Evolutionary conservation across 2,888 invertebrate genomes (phyloP).

Genomic region (Cantharis nigra): DNA sequence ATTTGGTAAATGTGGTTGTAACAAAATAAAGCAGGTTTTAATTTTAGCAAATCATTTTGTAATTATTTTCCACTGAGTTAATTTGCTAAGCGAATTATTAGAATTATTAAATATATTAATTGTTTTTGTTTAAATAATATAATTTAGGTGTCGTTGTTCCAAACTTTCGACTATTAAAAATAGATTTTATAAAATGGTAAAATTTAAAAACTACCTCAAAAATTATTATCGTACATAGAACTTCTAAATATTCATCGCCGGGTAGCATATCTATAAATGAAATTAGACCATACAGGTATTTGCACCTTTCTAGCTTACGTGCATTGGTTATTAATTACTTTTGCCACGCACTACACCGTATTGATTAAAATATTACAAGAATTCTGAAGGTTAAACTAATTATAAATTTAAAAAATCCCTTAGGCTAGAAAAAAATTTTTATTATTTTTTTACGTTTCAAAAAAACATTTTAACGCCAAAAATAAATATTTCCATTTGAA

Average conservation of each 20-base stretch:
- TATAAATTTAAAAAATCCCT: neutral
- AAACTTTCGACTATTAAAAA: neutral
- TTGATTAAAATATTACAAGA: neutral
- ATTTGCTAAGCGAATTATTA: no score
- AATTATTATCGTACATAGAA: neutral
- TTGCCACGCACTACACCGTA: neutral
- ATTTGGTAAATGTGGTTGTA: no score
- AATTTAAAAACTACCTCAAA: neutral
- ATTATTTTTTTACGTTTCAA: neutral
- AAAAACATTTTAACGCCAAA: neutral
- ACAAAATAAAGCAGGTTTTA: no score
- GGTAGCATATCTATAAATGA: neutral
- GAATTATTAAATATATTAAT: no score
- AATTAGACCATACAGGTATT: neutral
- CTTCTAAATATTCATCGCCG: neutral
- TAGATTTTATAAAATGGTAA: neutral
- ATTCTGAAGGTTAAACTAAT: neutral
- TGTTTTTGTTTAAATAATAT: no score
- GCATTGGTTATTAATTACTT: conserved; percentile 4
- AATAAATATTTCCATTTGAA: neutral
- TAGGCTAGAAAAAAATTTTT: neutral
- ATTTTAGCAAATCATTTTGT: no score
- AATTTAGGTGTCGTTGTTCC: neutral
- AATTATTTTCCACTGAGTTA: no score
- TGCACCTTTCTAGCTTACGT: neutral